These are phyloP conservation scores for Schizotus pectinicornis DNA, from an alignment of 2,888 invertebrate genomes.

Conservation along the genomic window DNA sequence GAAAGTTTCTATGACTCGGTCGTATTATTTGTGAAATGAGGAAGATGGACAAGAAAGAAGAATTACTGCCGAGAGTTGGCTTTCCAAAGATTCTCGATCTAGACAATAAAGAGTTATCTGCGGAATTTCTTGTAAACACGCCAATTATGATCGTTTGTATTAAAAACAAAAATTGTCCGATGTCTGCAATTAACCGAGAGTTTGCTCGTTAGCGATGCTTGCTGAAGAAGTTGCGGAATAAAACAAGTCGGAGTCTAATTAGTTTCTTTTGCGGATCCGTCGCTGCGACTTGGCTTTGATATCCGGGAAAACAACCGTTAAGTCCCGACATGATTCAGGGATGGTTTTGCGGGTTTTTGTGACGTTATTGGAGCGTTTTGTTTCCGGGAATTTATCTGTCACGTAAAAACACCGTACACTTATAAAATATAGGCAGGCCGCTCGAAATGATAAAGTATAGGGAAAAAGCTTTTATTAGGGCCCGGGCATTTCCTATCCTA, in stretches of 20 bases:
- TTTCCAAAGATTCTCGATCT: too few species aligned
- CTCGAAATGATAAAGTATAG: constrained; percentile 23
- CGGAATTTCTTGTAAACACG: too few species aligned
- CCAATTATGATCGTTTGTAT: constrained; percentile 10
- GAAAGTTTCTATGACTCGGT: constrained; percentile 14
- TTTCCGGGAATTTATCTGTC: constrained; percentile 12
- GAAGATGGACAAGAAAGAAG: constrained; percentile 13
- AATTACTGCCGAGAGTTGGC: too few species aligned
- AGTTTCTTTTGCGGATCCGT: neutral
- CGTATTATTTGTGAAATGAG: constrained; percentile 21
- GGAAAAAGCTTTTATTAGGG: constrained; percentile 27
- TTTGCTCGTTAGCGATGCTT: constrained; percentile 3
- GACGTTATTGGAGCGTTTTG: constrained; percentile 20
- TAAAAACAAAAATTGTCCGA: constrained; percentile 4
- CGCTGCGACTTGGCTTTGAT: neutral
- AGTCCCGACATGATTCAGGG: constrained; percentile 4
- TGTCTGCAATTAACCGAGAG: constrained; percentile 4
- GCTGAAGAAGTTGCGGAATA: neutral
- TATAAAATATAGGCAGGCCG: constrained; percentile 11
- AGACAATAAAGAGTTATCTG: too few species aligned
- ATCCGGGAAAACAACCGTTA: constrained; percentile 7
- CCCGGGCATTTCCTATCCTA: constrained; percentile 33
- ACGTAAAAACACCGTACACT: constrained; percentile 9
- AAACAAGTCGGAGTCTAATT: neutral
- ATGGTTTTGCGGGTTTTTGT: constrained; percentile 14